These are phyloP conservation scores for Trachelus stipa DNA, from an alignment of 2,888 invertebrate species.

Conservation along the genomic window DNA sequence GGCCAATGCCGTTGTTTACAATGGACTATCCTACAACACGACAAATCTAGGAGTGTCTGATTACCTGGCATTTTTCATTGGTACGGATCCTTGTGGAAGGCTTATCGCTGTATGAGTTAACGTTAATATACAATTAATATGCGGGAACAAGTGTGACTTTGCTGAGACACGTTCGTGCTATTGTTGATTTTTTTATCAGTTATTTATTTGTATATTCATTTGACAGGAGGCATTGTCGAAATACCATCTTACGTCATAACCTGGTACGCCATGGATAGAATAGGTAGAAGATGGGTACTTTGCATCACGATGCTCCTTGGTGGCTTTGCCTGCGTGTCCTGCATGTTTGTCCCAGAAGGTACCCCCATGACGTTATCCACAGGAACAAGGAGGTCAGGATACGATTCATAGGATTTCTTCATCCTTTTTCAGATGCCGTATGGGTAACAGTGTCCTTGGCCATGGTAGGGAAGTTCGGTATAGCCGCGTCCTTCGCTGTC, in stretches of 20 bases:
- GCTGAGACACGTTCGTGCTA: not conserved
- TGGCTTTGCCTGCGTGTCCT: constrained; percentile 75
- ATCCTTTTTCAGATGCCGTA: constrained; percentile 67
- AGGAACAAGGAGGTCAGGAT: not conserved
- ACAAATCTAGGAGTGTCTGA: constrained; percentile 77
- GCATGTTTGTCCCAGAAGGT: constrained; percentile 77
- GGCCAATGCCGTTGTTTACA: constrained; percentile 77
- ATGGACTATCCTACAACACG: constrained; percentile 76
- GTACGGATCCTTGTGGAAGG: constrained; percentile 55
- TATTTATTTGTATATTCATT: not conserved
- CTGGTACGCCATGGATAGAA: constrained; percentile 75
- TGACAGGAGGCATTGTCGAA: constrained; percentile 72
- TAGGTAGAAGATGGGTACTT: constrained; percentile 75
- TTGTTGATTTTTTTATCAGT: not conserved
- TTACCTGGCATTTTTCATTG: constrained; percentile 76
- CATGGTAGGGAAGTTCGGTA: constrained; percentile 76
- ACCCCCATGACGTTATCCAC: not conserved
- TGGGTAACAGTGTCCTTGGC: constrained; percentile 75
- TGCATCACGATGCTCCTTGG: constrained; percentile 75
- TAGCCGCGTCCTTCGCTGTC: constrained; percentile 77
- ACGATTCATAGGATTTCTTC: not conserved
- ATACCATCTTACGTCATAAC: constrained; percentile 75
- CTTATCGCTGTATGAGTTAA: not conserved
- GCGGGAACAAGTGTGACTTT: not conserved
- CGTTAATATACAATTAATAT: not conserved